Evolutionary conservation across 2,113 vertebrate species (phyloP).

Genomic region (crab-eating macaque (Macaca fascicularis)): T2T-MFA8v1.1 NC_088391.1:101016001-101016500

Average conservation of each 20-base stretch:
- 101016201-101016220: not conserved
- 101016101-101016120: not conserved
- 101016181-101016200: not conserved
- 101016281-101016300: not conserved
- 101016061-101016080: not conserved
- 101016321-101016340: not conserved
- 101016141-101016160: not conserved
- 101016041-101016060: not conserved
- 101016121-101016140: not conserved
- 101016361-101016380: slow-evolving; percentile 10
- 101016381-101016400: not conserved
- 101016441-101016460: not conserved
- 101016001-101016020: not conserved
- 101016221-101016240: not conserved
- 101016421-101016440: too few species aligned
- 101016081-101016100: not conserved
- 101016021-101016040: not conserved
- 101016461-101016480: not conserved
- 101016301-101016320: not conserved
- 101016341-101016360: not conserved
- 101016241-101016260: not conserved
- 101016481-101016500: not conserved
- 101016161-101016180: not conserved
- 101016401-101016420: not conserved
- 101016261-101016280: not conserved